Base-by-base conservation (phyloP, 1,140 invertebrate species). In the Lepidurus couesii region DNA sequence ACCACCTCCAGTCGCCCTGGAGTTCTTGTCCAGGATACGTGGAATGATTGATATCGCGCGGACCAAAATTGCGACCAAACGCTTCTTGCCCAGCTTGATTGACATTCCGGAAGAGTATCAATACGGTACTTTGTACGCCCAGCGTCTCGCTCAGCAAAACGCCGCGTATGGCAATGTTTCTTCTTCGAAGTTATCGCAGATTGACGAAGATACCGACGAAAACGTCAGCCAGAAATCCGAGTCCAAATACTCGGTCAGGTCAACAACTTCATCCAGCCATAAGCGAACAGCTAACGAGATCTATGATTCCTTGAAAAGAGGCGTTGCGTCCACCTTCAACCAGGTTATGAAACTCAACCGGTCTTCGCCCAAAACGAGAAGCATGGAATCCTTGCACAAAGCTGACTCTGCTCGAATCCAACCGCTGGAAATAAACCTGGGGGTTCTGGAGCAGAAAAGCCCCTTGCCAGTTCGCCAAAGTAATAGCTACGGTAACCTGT, bases 11-110 rank as follows among this genome's bases (percentile, higher is more conserved):
- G 93, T 92, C 42, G 93, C 93, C 26, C 85, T 95, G 78, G 93
- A 96, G 86, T 95, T 96, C 84, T 85, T 95, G 21, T 87, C 90
- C 0, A 94, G 94, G 87, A 95, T 96, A 77, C 89, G 93, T 78
- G 93, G 95, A 88, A 93, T 95, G 8, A 95, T 96, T 80, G 87
- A 92, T 21, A 91, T 94, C 53, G 93, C 93, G 3, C 95, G 94
- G 83, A 91, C 92, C 81, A 94, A 95, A 85, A 94, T 96, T 90
- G 88, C 89, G 44, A 87, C 89, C 0, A 95, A 94, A 85, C 88
- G 90, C 74, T 96, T 93, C 83, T 87, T 91, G 77, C 94, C 94
- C 13, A 91, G 90, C 77, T 85, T 96, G 1, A 88, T 90, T 77
- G 89, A 90, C 78, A 96, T 96, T 82, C 92, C 92, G 3, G 94